Base-by-base conservation (phyloP, 2,113 vertebrate species). In the Melanerpes aurifrons region DNA sequence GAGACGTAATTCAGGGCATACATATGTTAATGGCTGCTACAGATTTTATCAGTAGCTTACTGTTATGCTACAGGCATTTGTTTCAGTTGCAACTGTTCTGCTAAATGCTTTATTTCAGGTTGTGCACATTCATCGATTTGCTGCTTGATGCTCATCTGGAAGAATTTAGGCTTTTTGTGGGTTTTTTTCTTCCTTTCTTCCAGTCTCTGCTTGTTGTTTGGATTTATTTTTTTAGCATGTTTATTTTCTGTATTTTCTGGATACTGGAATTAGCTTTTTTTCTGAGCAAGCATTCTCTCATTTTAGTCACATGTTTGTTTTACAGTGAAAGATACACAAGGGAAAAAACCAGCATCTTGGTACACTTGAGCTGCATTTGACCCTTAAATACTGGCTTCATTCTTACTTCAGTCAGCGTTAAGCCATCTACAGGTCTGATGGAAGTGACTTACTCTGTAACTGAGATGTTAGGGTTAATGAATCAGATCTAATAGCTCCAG, bases 401-500 rank as follows among this genome's bases (percentile, higher is more conserved):
- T 88, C 31, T 68, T 79, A 40, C 22, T 69, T 58, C 3, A 1
- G 2, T 62, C 69, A 40, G 19, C 71, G 15, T 56, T 59, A 70
- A 75, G 22, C 7, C 47, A 11, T 74, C 35, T 61, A 37, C 29
- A 56, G n/a, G 54, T 62, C 59, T 19, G 35, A 74, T 48, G 71
- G n/a, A 96, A 90, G 90, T 83, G 2, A 40, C 31, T 62, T 93
- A 35, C 15, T 82, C 45, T 50, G 9, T 67, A 81, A 89, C 86
- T 94, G 82, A 95, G 93, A 90, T 92, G 74, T 86, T 93, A 78
- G 73, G 74, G 76, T 94, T 93, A 95, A 96, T 90, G 92, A 95
- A 79, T 58, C 87, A 87, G 24, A 85, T 87, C 82, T 91, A 92
- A 92, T 90, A 69, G 64, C 31, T 64, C 64, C 40, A 63, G 62